phyloP scores from a whole-genome alignment of 2,113 vertebrate genomes.

The Apaloderma vittatum region DNA sequence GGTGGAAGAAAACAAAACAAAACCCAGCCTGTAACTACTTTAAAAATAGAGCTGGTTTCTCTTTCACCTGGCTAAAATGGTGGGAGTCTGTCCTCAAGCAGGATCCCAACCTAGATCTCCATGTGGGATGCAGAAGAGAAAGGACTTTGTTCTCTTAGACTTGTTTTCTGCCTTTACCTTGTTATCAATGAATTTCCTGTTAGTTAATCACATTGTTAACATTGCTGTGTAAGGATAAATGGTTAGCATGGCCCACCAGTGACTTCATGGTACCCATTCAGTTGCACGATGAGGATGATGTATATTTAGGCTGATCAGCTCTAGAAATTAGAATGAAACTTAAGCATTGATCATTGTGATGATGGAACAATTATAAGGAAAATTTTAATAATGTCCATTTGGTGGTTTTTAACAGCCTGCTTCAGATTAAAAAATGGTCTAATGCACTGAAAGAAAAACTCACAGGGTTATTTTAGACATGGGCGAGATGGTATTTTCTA shows the following conservation, averaged over 20 bases:
- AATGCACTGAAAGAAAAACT: neutral
- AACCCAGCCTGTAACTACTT: neutral
- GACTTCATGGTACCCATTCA: neutral
- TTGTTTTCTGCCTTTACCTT: neutral
- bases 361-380: neutral
- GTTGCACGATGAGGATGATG: neutral
- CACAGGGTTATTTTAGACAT: neutral
- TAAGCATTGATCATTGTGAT: neutral
- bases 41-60: neutral
- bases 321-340: neutral
- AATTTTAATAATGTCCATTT: neutral
- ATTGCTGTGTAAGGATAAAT: neutral
- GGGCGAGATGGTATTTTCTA: neutral
- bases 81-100: neutral
- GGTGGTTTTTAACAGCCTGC: neutral
- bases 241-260: accelerated
- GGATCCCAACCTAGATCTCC: neutral
- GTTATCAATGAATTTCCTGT: neutral
- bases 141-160: neutral
- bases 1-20: neutral
- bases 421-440: neutral
- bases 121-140: neutral
- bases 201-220: neutral
- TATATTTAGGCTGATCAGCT: neutral
- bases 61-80: neutral